Percentiles rank a stretch among this genome's conserved stretches.
phyloP scores from a whole-genome alignment of 2,888 invertebrate genomes.

The Phlogophora meticulosa region DNA sequence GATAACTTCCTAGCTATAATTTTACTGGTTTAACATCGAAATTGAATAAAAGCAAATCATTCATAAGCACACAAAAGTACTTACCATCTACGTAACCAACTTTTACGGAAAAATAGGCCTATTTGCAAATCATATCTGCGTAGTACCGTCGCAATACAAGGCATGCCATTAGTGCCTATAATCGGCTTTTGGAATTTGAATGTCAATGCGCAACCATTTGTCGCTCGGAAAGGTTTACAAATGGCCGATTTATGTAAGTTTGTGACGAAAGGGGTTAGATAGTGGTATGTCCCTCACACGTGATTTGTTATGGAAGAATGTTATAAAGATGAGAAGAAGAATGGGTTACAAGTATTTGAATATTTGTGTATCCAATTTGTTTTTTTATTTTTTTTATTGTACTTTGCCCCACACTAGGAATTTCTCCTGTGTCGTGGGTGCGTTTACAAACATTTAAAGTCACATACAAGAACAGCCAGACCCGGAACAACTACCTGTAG shows the following conservation, averaged over 20 bases:
- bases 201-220: conserved; percentile 27
- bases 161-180: conserved; percentile 18
- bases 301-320: neutral
- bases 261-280: neutral
- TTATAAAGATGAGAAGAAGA: neutral
- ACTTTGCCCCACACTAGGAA: too few relatives aligned
- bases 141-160: conserved; percentile 14
- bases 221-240: conserved; percentile 8
- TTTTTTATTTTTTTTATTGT: too few relatives aligned
- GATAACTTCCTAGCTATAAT: too few relatives aligned
- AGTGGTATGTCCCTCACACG: neutral
- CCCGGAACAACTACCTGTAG: too few relatives aligned
- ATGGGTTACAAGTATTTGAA: neutral
- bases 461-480: too few relatives aligned
- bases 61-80: neutral
- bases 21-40: neutral
- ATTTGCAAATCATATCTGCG: conserved; percentile 36
- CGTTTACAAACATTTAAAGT: too few relatives aligned
- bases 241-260: conserved; percentile 28
- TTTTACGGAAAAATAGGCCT: neutral
- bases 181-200: conserved; percentile 30
- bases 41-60: conserved; percentile 9
- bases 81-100: neutral
- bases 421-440: too few relatives aligned
- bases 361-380: too few relatives aligned